These are phyloP conservation scores for Melinaea marsaeus DNA, from an alignment of 2,888 invertebrate species.

Conservation along the genomic window DNA sequence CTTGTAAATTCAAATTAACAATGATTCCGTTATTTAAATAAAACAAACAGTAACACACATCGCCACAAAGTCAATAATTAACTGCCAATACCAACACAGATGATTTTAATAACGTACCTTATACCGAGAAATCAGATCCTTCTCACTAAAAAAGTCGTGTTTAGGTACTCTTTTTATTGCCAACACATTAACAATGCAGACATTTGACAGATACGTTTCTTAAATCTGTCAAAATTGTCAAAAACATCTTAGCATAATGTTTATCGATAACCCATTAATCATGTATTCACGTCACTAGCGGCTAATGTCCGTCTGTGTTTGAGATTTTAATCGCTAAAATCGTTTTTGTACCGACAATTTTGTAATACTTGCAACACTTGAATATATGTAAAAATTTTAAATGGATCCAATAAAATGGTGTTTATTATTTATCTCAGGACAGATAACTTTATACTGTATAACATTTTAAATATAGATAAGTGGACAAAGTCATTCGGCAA, in stretches of 20 bases:
- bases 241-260: constrained; percentile 17
- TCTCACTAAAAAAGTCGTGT: not conserved
- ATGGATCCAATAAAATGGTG: too few relatives aligned
- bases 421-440: too few relatives aligned
- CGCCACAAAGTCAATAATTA: not conserved
- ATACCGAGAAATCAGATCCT: not conserved
- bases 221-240: constrained; percentile 16
- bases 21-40: not conserved
- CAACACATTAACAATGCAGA: constrained; percentile 12
- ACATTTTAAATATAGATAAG: too few relatives aligned
- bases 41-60: not conserved
- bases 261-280: constrained; percentile 29
- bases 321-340: constrained; percentile 25
- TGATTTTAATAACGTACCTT: not conserved
- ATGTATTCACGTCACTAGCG: constrained; percentile 25
- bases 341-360: constrained; percentile 21
- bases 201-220: constrained; percentile 18
- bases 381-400: not conserved
- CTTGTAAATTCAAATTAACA: not conserved
- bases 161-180: constrained; percentile 12
- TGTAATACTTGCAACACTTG: constrained; percentile 16
- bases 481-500: too few relatives aligned
- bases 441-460: too few relatives aligned
- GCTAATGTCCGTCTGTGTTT: constrained; percentile 11
- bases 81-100: not conserved